Base-by-base conservation (phyloP, 2,113 vertebrate species). In the Platysternon megacephalum region DNA sequence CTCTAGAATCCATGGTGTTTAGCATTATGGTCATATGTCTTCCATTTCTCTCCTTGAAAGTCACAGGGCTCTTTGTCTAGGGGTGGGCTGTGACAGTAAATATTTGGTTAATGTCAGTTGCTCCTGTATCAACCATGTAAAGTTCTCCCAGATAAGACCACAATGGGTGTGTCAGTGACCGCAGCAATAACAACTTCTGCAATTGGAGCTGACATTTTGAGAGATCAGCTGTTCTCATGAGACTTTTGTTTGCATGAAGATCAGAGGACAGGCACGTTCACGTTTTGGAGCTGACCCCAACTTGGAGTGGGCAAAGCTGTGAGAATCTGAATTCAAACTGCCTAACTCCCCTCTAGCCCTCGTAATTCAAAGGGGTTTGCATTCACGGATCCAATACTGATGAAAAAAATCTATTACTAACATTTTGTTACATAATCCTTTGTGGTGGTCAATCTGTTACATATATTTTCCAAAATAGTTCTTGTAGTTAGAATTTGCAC, bases 101-200 rank as follows among this genome's bases (percentile, higher is more conserved):
- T 68, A 86, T 82, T 91, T 90, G 32, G 32, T 86, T 84, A 86
- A 80, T 55, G 6, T 39, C 56, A 91, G 14, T 52, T 91, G 87
- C 49, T 89, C 29, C 22, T n/a, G 80, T 82, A 89, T 92, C 56
- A 88, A 14, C 44, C 17, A n/a, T 88, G 87, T 89, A 78, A 91
- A 93, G 26, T 88, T 51, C 22, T 87, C 91, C 8, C 19, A 90
- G 87, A 95, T 88, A 92, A 68, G 42, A 76, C 79, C 42, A 11
- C 86, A 39, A 81, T 21, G 2, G 11, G 48, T 85, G 56, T 90
- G 44, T 80, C 92, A 93, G 79, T 86, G 79, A 83, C 49, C 92
- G 48, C 21, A 88, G 56, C 81, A 94, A 61, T 29, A 92, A 89
- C 91, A 86, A 92, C 89, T 93, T 93, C 85, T 90, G 56, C 48